Conservation (phyloP, 1,140 invertebrate species). For the Lepidurus packardi region DNA sequence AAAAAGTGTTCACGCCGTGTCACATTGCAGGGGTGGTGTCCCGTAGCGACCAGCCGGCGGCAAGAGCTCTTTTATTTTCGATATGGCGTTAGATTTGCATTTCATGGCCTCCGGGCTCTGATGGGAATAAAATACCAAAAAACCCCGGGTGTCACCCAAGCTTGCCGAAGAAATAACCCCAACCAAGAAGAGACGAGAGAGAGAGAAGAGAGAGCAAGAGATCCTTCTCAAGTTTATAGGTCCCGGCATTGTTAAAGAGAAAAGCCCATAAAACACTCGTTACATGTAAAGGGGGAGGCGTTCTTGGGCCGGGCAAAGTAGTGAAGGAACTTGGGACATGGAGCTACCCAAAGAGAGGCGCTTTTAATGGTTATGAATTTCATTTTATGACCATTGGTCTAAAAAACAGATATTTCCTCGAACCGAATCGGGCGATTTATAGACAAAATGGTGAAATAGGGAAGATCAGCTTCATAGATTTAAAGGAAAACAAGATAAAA, state of each 20-base stretch:
- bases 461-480: neutral
- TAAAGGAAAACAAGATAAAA: neutral
- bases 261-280: slow-evolving; percentile 2
- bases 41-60: neutral
- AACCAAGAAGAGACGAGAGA: neutral
- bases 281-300: neutral
- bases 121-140: neutral
- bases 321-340: neutral
- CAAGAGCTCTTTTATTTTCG: neutral
- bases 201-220: neutral
- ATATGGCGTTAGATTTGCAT: slow-evolving; percentile 1
- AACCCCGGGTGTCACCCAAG: neutral
- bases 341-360: neutral
- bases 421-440: neutral
- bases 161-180: neutral
- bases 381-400: neutral
- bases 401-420: neutral
- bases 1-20: neutral
- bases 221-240: slow-evolving; percentile 2
- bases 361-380: slow-evolving; percentile 8
- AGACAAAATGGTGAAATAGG: neutral
- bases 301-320: neutral
- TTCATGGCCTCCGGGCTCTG: neutral
- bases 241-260: neutral
- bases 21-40: neutral